phyloP scores from a whole-genome alignment of 2,113 vertebrate species.

The Harpagus bidentatus region DNA sequence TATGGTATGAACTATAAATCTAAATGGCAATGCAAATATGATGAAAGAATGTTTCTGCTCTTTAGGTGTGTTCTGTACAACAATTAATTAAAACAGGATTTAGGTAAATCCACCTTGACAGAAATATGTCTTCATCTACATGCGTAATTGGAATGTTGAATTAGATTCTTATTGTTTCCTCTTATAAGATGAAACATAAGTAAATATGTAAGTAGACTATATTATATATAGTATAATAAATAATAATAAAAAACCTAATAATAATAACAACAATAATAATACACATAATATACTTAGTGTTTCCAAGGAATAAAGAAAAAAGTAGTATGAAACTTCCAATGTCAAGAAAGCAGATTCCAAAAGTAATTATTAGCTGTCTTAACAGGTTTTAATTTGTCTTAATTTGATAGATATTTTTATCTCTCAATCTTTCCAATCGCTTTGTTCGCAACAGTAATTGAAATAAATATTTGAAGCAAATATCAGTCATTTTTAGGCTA shows the following conservation, averaged over 20 bases:
- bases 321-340: not conserved
- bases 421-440: not conserved
- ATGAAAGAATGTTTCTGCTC: not conserved
- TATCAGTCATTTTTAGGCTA: not conserved
- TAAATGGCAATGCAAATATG: not conserved
- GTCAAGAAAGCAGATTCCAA: not conserved
- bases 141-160: not conserved
- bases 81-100: not conserved
- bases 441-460: not conserved
- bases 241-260: accelerated
- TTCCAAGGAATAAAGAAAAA: not conserved
- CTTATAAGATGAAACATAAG: not conserved
- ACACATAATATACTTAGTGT: not conserved
- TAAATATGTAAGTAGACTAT: not conserved
- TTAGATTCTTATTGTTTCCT: not conserved
- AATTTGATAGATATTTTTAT: not conserved
- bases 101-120: not conserved
- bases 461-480: not conserved
- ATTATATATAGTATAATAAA: not conserved
- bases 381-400: not conserved
- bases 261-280: not conserved
- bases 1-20: not conserved
- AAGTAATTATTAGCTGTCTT: not conserved
- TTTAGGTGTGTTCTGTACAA: not conserved
- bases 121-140: not conserved